Base-by-base conservation (phyloP, 2,797 vertebrate species). In the Miichthys miiuy region DNA sequence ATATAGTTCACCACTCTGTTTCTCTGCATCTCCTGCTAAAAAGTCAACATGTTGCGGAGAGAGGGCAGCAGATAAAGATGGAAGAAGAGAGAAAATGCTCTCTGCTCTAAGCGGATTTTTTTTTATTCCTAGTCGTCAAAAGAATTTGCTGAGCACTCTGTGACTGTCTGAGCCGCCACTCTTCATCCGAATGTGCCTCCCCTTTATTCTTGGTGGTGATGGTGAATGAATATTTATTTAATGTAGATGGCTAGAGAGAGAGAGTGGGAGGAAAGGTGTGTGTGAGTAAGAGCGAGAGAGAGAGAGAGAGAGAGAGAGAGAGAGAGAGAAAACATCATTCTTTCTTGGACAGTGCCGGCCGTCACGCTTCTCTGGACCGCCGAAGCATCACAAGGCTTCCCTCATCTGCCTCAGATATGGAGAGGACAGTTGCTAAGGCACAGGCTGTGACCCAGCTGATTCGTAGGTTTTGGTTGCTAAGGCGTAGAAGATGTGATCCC, bases 401-500 rank as follows among this genome's bases (percentile, higher is more conserved):
- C 54, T 83, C 68, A 6, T 77, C 77, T 61, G 23, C 71, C 54
- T 73, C 54, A 12, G 55, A 79, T 79, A 23, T 30, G 51, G 41
- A 82, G 52, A 17, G 65, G 69, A 72, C 71, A 46, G 61, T 81
- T 80, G 71, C 86, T 73, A 71, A 82, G 75, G 78, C 38, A 16
- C 52, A 23, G 68, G 58, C 77, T 71, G 68, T 87, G 84, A 86
- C 73, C 67, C 67, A 60, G 61, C 75, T 78, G 64, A 75, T 75
- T 79, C 10, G 0, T 25, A 66, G 62, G 62, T 76, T 78, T 73
- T 66, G 44, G 86, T 85, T 80, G 72, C 83, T 54, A 63, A 72
- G 77, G 77, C 21, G 12, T 76, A 42, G 54, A 75, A 30, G 61
- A 80, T 74, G 42, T 74, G 76, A 84, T 74, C 68, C 34, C 80